A percentile compares a stretch with the other conserved stretches of the same genome.
Conservation (phyloP, 2,888 invertebrate genomes). For the Reticulitermes lucifugus region DNA sequence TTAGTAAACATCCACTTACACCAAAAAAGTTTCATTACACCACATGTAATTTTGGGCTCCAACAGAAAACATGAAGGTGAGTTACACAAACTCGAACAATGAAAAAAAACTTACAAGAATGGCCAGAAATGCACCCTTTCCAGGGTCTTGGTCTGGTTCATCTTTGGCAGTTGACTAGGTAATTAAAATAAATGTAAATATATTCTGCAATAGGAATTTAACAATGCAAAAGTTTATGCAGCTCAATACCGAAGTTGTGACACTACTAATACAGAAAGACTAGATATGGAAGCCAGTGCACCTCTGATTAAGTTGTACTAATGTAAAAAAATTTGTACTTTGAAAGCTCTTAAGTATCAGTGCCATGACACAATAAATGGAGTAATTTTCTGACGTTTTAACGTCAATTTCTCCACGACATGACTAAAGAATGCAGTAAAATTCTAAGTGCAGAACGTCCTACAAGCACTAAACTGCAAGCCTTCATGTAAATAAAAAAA, state of each 20-base stretch:
- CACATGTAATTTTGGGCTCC: no score
- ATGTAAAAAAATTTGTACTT: constrained; percentile 2
- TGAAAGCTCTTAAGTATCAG: not conserved
- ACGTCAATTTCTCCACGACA: no score
- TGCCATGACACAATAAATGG: not conserved
- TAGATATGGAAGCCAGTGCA: not conserved
- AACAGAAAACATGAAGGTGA: no score
- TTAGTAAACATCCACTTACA: no score
- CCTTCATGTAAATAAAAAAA: no score
- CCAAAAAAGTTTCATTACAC: no score
- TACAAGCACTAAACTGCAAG: no score
- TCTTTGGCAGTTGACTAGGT: not conserved
- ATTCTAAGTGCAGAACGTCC: no score
- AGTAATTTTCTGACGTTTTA: not conserved
- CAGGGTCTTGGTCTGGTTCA: not conserved
- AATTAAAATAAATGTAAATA: not conserved
- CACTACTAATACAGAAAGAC: not conserved
- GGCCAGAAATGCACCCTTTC: no score
- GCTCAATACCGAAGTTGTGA: not conserved
- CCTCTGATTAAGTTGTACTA: not conserved
- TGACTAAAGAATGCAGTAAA: no score
- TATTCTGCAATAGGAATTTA: not conserved
- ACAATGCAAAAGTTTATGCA: not conserved
- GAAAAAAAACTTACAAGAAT: no score
- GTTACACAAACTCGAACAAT: no score